Percentiles rank a stretch among this genome's conserved stretches.
Evolutionary conservation across 2,113 vertebrate genomes (phyloP).

Genomic region (Anarhynchus alexandrinus): DNA sequence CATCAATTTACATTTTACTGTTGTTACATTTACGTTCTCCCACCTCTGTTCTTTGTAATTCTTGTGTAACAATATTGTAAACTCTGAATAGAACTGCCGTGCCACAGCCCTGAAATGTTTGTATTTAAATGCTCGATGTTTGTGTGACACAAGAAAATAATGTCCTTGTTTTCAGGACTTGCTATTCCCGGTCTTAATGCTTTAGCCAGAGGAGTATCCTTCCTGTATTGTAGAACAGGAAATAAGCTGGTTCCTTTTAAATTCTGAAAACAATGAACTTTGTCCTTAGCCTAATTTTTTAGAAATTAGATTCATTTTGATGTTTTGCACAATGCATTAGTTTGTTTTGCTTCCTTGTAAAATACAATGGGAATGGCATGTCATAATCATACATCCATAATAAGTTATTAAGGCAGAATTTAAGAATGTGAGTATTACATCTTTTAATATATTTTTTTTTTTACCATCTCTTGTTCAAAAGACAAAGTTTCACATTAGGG

Average conservation of each 20-base stretch:
- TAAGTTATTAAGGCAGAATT: background rate
- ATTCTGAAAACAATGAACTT: conserved; percentile 48
- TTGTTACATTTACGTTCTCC: background rate
- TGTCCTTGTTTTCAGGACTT: conserved; percentile 34
- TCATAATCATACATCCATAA: background rate
- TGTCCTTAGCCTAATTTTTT: conserved; percentile 13
- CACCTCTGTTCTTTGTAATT: background rate
- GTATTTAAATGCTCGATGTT: background rate
- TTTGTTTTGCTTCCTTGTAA: conserved; percentile 55
- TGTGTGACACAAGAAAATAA: conserved; percentile 11
- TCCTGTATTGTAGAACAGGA: conserved; percentile 40
- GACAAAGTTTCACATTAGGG: background rate
- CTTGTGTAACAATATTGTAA: background rate
- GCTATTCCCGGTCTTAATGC: conserved; percentile 13
- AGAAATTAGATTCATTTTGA: conserved; percentile 13
- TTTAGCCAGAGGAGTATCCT: conserved; percentile 49
- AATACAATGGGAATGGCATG: conserved; percentile 23
- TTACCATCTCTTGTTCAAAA: background rate
- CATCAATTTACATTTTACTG: background rate
- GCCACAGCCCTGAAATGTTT: background rate
- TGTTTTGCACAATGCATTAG: conserved; percentile 7
- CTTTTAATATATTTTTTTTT: background rate
- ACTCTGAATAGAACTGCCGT: background rate
- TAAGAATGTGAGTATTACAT: background rate
- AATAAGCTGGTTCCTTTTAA: conserved; percentile 51